Evolutionary conservation across 2,113 vertebrate species (phyloP).

Genomic region (Chamaetylas fuelleborni): DNA sequence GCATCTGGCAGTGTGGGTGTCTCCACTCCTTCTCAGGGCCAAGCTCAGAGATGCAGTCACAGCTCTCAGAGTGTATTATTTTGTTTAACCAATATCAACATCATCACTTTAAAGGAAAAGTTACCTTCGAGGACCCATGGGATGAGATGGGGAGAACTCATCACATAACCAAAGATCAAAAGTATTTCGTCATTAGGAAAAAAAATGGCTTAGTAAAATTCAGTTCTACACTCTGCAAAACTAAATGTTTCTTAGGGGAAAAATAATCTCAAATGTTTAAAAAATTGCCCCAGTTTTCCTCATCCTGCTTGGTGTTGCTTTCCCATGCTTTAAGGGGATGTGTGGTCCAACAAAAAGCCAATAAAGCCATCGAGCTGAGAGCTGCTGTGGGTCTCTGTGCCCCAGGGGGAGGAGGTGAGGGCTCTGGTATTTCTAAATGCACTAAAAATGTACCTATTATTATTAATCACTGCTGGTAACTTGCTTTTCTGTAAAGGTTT

Average conservation of each 20-base stretch:
- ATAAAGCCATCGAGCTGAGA: not conserved
- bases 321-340: not conserved
- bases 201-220: not conserved
- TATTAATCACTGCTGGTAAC: not conserved
- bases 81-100: not conserved
- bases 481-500: not conserved
- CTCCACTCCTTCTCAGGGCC: not conserved
- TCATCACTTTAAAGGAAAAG: not conserved
- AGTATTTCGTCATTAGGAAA: not conserved
- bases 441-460: not conserved
- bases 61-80: not conserved
- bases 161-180: not conserved
- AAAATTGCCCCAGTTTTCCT: not conserved
- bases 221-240: not conserved
- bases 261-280: accelerated
- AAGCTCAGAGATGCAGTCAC: not conserved
- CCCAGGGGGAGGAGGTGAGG: not conserved
- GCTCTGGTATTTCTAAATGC: not conserved
- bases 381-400: not conserved
- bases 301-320: not conserved
- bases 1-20: not conserved
- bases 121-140: not conserved
- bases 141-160: not conserved
- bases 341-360: not conserved
- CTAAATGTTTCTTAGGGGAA: not conserved